Base-by-base conservation (phyloP, 2,113 vertebrate genomes). In the Chaetodon auriga region DNA sequence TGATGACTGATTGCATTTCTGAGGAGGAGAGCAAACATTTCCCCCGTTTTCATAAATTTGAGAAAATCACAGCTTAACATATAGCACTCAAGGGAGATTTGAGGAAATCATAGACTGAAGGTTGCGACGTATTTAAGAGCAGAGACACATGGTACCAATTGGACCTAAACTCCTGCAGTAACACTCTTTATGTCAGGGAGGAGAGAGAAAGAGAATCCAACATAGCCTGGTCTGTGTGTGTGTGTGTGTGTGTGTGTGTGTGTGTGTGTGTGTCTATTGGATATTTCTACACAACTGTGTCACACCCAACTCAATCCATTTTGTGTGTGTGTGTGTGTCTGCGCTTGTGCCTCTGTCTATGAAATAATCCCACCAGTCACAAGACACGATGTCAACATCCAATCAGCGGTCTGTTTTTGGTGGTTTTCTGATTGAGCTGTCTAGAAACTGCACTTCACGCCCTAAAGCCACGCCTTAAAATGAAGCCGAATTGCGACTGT, bases 121-220 rank as follows among this genome's bases (percentile, higher is more conserved):
- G 63, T 81, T 85, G 51, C 5, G 4, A 84, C 45, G 55, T 80
- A 71, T 86, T 89, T 82, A 81, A 74, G 62, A 90, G 69, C 54
- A 84, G 5, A 61, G 68, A 90, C 90, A 93, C 78, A 80, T 92
- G 93, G 88, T 89, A 84, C 72, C 90, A 92, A 92, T 93, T 90
- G 75, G 68, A 79, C 65, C 63, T 65, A 64, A 89, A 88, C 81
- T 87, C 66, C 66, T 83, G 13, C 16, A 78, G 83, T 78, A 87
- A 84, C 68, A 62, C 74, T 70, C 36, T 83, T 81, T 57, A 77
- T 78, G 75, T 76, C 64, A 78, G 18, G 46, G 54, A 69, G 75
- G 60, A 89, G 46, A 38, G 46, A 75, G 45, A 38, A 71, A 23
- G 49, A 51, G 48, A 87, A 71, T 65, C 77, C 58, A 74, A 65